These are phyloP conservation scores for Chloroceryle amazona DNA, from an alignment of 2,797 vertebrate genomes.

Conservation along the genomic window DNA sequence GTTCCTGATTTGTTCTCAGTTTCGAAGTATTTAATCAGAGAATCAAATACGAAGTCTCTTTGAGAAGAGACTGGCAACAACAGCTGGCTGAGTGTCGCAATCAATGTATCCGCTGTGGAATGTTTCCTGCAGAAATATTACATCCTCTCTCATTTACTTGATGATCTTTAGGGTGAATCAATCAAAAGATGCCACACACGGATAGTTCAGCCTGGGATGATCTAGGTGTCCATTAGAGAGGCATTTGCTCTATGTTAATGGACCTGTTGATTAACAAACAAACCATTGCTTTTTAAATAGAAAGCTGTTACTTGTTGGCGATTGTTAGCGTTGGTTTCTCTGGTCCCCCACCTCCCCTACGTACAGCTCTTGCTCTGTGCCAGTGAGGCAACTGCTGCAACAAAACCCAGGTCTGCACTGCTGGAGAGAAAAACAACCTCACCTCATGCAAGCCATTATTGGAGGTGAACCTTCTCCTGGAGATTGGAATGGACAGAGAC, in stretches of 20 bases:
- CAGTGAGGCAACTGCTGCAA: background rate
- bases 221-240: conserved; percentile 51
- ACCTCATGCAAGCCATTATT: background rate
- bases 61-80: conserved; percentile 10
- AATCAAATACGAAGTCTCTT: conserved; percentile 27
- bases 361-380: background rate
- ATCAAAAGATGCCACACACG: conserved; percentile 49
- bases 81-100: conserved; percentile 53
- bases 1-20: background rate
- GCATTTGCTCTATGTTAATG: conserved; percentile 35
- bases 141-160: conserved; percentile 72
- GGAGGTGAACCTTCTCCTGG: background rate
- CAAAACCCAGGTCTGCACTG: background rate
- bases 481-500: background rate
- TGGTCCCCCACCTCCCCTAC: background rate
- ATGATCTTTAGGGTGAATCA: conserved; percentile 64
- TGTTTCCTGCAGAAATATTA: conserved; percentile 70
- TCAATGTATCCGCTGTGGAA: conserved; percentile 62
- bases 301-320: conserved; percentile 5
- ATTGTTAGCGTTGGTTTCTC: background rate
- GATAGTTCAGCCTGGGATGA: conserved; percentile 22
- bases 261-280: conserved; percentile 68
- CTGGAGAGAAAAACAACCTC: background rate
- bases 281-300: background rate
- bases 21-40: conserved; percentile 20